Percentiles rank a stretch among this genome's conserved stretches.
phyloP scores from a whole-genome alignment of 2,797 vertebrate genomes.

The Epinephelus malabaricus region DNA sequence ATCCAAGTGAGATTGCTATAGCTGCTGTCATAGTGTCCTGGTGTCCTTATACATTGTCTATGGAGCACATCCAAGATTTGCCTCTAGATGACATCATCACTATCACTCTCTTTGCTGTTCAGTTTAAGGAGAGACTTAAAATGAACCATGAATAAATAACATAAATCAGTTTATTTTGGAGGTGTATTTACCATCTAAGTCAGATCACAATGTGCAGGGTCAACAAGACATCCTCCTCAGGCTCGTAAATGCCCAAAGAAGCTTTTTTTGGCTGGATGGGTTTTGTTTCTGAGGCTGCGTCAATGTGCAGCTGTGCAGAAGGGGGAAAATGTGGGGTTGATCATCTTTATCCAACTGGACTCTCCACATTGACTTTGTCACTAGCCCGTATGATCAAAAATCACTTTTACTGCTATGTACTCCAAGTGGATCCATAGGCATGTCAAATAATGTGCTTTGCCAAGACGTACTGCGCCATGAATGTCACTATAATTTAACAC shows the following conservation, averaged over 20 bases:
- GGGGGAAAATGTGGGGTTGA: constrained; percentile 22
- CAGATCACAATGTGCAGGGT: constrained; percentile 6
- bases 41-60: constrained; percentile 1
- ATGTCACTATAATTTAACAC: constrained; percentile 54
- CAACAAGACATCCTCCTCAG: constrained; percentile 29
- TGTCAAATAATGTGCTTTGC: constrained; percentile 54
- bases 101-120: constrained; percentile 14
- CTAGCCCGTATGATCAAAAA: constrained; percentile 49
- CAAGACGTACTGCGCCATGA: constrained; percentile 43
- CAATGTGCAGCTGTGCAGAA: constrained; percentile 10
- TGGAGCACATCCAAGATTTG: constrained; percentile 26
- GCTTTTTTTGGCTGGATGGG: constrained; percentile 24
- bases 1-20: neutral
- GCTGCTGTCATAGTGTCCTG: constrained; percentile 21
- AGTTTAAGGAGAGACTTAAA: constrained; percentile 20
- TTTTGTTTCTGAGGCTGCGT: constrained; percentile 26
- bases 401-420: constrained; percentile 40
- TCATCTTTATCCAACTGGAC: constrained; percentile 42
- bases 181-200: constrained; percentile 2
- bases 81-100: constrained; percentile 1
- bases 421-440: constrained; percentile 41
- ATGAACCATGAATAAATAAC: constrained; percentile 15
- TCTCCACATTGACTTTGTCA: constrained; percentile 52
- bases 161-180: constrained; percentile 1
- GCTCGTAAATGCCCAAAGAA: neutral